phyloP scores from a whole-genome alignment of 2,888 invertebrate genomes.

The Agonum fuliginosum region DNA sequence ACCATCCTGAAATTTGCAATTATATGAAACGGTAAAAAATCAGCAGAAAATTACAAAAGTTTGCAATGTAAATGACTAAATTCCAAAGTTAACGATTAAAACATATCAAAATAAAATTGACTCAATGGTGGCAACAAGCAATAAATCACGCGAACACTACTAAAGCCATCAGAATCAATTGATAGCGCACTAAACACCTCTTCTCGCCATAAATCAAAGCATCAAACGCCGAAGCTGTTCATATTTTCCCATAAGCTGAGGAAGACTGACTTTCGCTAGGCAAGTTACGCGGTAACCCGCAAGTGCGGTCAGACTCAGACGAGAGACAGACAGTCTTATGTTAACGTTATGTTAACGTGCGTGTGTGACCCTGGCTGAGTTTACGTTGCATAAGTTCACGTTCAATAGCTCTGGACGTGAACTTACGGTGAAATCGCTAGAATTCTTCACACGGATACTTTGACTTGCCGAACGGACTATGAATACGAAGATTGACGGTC shows the following conservation, averaged over 20 bases:
- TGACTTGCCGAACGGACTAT: background rate
- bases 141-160: constrained; percentile 17
- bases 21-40: no score
- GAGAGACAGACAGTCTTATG: constrained; percentile 21
- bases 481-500: no score
- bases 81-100: no score
- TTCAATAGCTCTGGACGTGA: constrained; percentile 45
- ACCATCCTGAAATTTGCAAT: no score
- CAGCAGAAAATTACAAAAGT: no score
- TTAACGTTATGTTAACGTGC: constrained; percentile 32
- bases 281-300: background rate
- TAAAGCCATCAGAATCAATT: constrained; percentile 30
- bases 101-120: constrained; percentile 8
- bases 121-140: background rate
- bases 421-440: constrained; percentile 34
- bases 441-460: constrained; percentile 37
- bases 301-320: constrained; percentile 24
- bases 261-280: constrained; percentile 5
- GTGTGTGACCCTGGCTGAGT: constrained; percentile 48
- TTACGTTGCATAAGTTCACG: constrained; percentile 52
- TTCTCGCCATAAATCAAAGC: background rate
- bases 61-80: no score
- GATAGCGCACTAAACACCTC: constrained; percentile 15
- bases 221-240: no score
- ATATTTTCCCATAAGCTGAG: background rate